These are phyloP conservation scores for Limnephilus auricula DNA, from an alignment of 2,888 invertebrate species.

Conservation along the genomic window DNA sequence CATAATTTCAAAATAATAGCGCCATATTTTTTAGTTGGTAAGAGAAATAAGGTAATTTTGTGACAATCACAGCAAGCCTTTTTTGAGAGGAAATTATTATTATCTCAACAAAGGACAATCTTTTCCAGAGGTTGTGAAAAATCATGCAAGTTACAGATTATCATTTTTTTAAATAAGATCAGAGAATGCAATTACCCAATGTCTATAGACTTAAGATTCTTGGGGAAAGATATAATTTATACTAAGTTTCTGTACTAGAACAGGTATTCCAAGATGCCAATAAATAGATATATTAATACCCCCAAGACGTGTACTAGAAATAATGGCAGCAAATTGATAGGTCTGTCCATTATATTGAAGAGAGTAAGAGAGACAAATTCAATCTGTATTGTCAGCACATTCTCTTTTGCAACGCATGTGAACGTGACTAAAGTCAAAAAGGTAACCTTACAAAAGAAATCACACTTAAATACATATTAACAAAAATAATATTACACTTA, in stretches of 20 bases:
- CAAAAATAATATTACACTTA: background rate
- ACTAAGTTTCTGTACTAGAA: background rate
- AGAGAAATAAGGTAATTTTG: no score
- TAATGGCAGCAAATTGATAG: slow-evolving; percentile 88
- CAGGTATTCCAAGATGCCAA: background rate
- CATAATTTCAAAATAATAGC: no score
- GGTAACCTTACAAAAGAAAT: background rate
- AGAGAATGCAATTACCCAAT: background rate
- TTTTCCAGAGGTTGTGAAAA: background rate
- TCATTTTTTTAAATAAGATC: background rate
- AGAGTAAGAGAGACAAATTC: slow-evolving; percentile 92
- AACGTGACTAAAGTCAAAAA: slow-evolving; percentile 89
- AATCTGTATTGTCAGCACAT: slow-evolving; percentile 87
- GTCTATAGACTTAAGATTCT: no score
- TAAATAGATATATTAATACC: slow-evolving; percentile 76
- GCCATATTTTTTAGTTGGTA: background rate
- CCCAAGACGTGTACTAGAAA: slow-evolving; percentile 85
- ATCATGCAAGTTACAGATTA: background rate
- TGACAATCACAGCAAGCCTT: background rate
- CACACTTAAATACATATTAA: slow-evolving; percentile 62
- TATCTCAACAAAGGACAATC: background rate
- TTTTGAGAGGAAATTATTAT: background rate
- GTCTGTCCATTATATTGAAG: slow-evolving; percentile 92
- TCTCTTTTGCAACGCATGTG: slow-evolving; percentile 82
- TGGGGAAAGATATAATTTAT: no score